These are phyloP conservation scores for Branchinecta sandiegonensis DNA, from an alignment of 2,888 invertebrate species.

Conservation along the genomic window DNA sequence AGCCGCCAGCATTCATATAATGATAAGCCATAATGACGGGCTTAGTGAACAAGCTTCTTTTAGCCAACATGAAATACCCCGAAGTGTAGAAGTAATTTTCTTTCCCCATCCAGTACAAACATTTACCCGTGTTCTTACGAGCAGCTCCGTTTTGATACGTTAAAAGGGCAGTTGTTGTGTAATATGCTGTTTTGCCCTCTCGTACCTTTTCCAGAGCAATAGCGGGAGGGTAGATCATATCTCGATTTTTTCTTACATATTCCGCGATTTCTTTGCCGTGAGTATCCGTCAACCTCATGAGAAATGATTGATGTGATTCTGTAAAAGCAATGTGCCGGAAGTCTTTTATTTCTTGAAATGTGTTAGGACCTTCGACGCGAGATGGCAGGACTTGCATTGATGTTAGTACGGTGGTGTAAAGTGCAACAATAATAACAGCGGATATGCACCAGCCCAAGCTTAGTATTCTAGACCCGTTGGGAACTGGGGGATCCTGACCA, in stretches of 20 bases:
- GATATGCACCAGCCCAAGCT: not conserved
- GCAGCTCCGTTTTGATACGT: not conserved
- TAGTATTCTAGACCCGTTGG: too few relatives aligned
- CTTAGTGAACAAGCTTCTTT: not conserved
- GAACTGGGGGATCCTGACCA: too few relatives aligned
- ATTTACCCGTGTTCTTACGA: not conserved
- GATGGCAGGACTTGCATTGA: not conserved
- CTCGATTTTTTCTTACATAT: not conserved
- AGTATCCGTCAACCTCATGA: not conserved
- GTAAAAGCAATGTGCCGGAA: not conserved
- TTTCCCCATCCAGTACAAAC: slow-evolving; percentile 3
- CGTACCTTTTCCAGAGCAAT: not conserved
- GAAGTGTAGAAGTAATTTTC: not conserved
- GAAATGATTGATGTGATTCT: not conserved
- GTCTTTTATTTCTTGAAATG: slow-evolving; percentile 4
- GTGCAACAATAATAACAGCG: not conserved
- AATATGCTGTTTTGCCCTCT: not conserved
- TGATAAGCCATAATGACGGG: not conserved
- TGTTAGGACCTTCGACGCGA: not conserved
- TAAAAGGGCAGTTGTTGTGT: not conserved
- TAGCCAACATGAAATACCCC: not conserved
- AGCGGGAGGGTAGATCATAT: not conserved
- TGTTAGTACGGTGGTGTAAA: not conserved
- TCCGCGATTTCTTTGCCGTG: not conserved
- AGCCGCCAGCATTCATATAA: not conserved